Percentiles rank a stretch among this genome's conserved stretches.
phyloP scores from a whole-genome alignment of 64 coral and sea anemone genomes.

The Anthopleura sola region DNA sequence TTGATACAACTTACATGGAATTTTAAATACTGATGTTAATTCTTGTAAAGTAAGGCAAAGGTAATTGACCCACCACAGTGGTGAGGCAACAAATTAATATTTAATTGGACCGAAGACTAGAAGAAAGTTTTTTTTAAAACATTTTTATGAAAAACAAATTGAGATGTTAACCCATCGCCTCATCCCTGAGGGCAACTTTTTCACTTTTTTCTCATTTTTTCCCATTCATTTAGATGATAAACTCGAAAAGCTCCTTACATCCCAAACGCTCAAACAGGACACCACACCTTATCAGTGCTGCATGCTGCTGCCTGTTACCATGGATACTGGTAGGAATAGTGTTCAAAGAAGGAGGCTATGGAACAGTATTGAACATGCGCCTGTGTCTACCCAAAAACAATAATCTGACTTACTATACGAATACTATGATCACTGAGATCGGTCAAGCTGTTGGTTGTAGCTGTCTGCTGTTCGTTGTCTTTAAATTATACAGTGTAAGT shows the following conservation, averaged over 20 bases:
- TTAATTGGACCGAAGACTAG: too few species aligned
- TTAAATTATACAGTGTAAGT: slow-evolving; percentile 57
- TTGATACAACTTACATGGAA: too few species aligned
- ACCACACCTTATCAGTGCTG: slow-evolving; percentile 21
- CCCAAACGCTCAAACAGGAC: not conserved
- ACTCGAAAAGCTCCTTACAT: slow-evolving; percentile 24
- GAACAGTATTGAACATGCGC: slow-evolving; percentile 22
- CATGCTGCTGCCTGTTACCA: slow-evolving; percentile 61
- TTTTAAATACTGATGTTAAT: too few species aligned
- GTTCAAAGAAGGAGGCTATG: slow-evolving; percentile 19
- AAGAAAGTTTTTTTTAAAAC: too few species aligned
- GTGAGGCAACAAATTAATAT: too few species aligned
- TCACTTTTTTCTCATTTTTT: too few species aligned
- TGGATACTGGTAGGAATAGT: slow-evolving; percentile 60
- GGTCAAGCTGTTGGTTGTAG: slow-evolving; percentile 56
- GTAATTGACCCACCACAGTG: too few species aligned
- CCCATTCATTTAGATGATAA: slow-evolving; percentile 43
- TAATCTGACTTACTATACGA: slow-evolving; percentile 33
- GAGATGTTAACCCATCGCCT: too few species aligned
- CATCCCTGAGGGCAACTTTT: not conserved
- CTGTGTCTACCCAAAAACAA: slow-evolving; percentile 7
- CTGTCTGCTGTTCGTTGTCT: slow-evolving; percentile 66
- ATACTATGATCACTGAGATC: slow-evolving; percentile 33
- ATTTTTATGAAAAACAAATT: too few species aligned
- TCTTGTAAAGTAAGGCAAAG: too few species aligned